A percentile compares a stretch with the other conserved stretches of the same genome.
Conservation (phyloP, 2,888 invertebrate species). For the Zhengitettix transpicula region DNA sequence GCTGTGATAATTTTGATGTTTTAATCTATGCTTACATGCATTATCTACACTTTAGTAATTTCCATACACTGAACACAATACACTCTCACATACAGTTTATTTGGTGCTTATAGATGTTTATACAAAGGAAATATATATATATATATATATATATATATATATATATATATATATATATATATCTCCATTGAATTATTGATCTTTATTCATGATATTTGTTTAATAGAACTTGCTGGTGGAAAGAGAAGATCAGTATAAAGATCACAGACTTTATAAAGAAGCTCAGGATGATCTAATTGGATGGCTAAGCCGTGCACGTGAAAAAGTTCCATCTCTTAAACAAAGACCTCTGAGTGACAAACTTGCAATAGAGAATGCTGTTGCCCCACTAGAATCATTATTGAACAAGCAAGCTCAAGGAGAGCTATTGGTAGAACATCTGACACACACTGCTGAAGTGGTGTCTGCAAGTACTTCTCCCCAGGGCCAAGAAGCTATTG, state of each 20-base stretch:
- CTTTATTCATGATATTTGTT: neutral
- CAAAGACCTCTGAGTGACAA: conserved; percentile 74
- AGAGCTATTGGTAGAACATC: conserved; percentile 67
- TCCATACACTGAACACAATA: too few relatives aligned
- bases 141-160: too few relatives aligned
- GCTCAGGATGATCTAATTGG: conserved; percentile 76
- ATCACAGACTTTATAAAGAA: conserved; percentile 79
- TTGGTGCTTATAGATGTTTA: too few relatives aligned
- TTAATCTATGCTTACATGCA: too few relatives aligned
- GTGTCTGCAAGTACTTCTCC: conserved; percentile 67
- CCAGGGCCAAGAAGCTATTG: conserved; percentile 62
- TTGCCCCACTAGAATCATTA: conserved; percentile 69
- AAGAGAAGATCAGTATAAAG: conserved; percentile 71
- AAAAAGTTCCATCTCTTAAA: conserved; percentile 75
- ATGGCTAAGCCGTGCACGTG: conserved; percentile 75
- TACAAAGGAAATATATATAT: too few relatives aligned
- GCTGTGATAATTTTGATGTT: too few relatives aligned
- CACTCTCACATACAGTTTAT: too few relatives aligned
- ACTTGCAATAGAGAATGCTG: conserved; percentile 73
- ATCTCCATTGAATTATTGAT: too few relatives aligned
- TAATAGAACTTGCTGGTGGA: conserved; percentile 48
- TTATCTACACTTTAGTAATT: too few relatives aligned
- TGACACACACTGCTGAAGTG: conserved; percentile 76
- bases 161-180: too few relatives aligned
- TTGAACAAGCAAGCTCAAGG: conserved; percentile 84